Percentiles rank a stretch among this genome's conserved stretches.
These are phyloP conservation scores for Phrynocephalus vlangalii DNA, from an alignment of 2,797 vertebrate genomes.

Conservation along the genomic window DNA sequence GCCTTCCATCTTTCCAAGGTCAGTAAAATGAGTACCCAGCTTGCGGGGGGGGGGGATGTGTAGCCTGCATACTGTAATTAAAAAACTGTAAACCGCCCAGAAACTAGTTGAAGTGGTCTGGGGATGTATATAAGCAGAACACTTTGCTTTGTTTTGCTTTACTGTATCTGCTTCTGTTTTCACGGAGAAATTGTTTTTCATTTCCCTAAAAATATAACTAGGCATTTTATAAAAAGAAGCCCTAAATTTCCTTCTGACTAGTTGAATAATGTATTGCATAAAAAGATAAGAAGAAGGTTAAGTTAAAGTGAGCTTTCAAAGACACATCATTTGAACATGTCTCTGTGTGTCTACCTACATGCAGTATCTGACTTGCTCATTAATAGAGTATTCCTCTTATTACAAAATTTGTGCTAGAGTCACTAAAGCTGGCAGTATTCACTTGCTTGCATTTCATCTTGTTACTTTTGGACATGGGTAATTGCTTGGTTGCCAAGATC, in stretches of 20 bases:
- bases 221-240: not conserved
- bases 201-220: not conserved
- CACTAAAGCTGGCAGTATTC: not conserved
- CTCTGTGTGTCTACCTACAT: not conserved
- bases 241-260: not conserved
- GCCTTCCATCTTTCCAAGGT: not conserved
- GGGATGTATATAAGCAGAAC: too few relatives aligned
- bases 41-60: too few relatives aligned
- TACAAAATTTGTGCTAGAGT: not conserved
- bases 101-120: too few relatives aligned
- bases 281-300: constrained; percentile 21
- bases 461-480: not conserved
- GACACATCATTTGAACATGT: not conserved
- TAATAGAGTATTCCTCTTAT: not conserved
- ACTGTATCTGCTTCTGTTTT: not conserved
- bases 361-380: not conserved
- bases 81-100: too few relatives aligned
- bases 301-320: constrained; percentile 13
- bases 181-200: not conserved
- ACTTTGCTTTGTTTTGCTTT: not conserved
- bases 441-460: not conserved
- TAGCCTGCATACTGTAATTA: too few relatives aligned
- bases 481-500: not conserved
- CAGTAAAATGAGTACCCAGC: too few relatives aligned
- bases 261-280: not conserved